phyloP scores from a whole-genome alignment of 35 echinoderm and acorn worm species.

The Ptychodera flava region DNA sequence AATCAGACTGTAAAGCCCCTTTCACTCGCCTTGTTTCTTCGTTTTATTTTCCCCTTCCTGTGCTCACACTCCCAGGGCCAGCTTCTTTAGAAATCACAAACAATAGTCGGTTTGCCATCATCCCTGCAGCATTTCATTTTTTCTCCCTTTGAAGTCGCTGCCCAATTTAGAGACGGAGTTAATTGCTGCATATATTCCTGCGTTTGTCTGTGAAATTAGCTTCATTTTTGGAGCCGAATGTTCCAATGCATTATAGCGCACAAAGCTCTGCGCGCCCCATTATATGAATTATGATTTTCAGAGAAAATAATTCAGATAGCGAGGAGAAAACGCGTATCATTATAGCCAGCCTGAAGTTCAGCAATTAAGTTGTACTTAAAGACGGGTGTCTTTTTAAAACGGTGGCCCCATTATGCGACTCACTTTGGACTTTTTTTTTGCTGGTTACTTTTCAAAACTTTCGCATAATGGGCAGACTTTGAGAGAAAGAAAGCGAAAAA shows the following conservation, averaged over 20 bases:
- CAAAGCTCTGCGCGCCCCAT: not conserved
- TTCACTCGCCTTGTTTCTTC: not conserved
- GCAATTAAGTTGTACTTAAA: not conserved
- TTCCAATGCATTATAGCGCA: not conserved
- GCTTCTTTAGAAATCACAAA: not conserved
- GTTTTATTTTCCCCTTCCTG: not conserved
- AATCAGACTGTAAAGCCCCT: no score
- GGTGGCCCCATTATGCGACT: not conserved
- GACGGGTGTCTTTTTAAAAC: not conserved
- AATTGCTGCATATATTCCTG: not conserved
- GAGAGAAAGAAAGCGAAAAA: no score
- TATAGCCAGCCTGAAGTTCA: not conserved
- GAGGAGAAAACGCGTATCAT: not conserved
- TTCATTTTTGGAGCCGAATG: not conserved
- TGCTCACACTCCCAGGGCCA: not conserved
- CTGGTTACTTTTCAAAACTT: no score
- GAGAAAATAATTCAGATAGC: not conserved
- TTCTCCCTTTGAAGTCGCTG: not conserved
- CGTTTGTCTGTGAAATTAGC: not conserved
- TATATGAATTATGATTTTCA: slow-evolving; percentile 2
- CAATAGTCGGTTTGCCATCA: not conserved
- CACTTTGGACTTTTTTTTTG: no score
- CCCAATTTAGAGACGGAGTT: not conserved
- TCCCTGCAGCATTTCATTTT: not conserved
- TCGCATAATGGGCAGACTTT: no score